Base-by-base conservation (phyloP, 53 echinoderm and acorn worm genomes). In the Glandiceps talaboti region DNA sequence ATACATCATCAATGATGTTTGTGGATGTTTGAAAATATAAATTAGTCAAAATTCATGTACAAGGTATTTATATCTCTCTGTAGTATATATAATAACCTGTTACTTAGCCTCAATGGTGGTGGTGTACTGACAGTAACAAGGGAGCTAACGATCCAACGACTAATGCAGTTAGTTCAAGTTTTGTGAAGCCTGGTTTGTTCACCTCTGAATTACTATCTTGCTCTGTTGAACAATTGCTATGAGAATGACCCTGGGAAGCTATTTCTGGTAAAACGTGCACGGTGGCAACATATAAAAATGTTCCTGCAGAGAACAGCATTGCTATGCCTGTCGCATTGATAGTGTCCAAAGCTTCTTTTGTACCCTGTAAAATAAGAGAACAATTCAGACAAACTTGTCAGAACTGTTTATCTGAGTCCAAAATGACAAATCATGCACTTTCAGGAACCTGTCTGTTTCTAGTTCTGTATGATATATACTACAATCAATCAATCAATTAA, bases 231-330 rank as follows among this genome's bases (percentile, higher is more conserved):
- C 74, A 28, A 30, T 82, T 1, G 14, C 82, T 74, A 64, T 88
- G 87, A 26, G 79, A 78, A 78, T 78, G 79, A 0, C 32, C 31
- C 1, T 82, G 91, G n/a, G 87, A 82, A 6, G 89, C 89, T 31
- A 99, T 91, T 82, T 99, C 99, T 32, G 99, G 99, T 79, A 99
- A 86, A 76, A 99, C 99, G 64, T 99, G 99, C 30, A 99, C 99
- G 30, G 99, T 99, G n/a, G 99, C 93, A 76, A 99, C 99, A 64
- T 99, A 99, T 30, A 99, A 91, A 91, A 99, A 99, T 64, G 99
- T 99, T 0, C 99, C 99, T 0, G 99, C 99, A 25, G 99, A 99
- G 86, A 99, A 99, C 28, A 99, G 85, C 99, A 99, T 99, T 27
- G 99, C 93, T 74, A 99, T 88, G 28, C 99, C 99, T 30, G 99